phyloP scores from a whole-genome alignment of 23 tunicate species.

The Halocynthia roretzi region DNA sequence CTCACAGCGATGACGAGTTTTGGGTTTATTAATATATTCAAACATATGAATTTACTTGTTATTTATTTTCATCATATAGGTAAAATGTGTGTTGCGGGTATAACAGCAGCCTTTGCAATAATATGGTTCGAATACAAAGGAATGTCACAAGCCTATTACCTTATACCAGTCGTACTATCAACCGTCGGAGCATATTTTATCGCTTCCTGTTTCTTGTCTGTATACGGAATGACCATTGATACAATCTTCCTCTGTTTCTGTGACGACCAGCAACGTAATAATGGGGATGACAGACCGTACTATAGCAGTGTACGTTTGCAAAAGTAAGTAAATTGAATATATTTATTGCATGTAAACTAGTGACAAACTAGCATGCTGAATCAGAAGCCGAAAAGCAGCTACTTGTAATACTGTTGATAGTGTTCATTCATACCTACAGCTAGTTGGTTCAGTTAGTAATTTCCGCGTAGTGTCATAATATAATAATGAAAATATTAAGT shows the following conservation, averaged over 20 bases:
- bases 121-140: conserved; percentile 35
- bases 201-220: conserved; percentile 55
- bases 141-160: conserved; percentile 23
- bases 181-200: conserved; percentile 46
- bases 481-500: too few relatives aligned
- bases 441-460: too few relatives aligned
- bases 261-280: conserved; percentile 79
- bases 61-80: conserved; percentile 1
- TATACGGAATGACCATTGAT: conserved; percentile 65
- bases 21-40: too few relatives aligned
- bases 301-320: conserved; percentile 45
- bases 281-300: conserved; percentile 84
- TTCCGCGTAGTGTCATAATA: too few relatives aligned
- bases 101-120: conserved; percentile 20
- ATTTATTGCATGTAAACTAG: too few relatives aligned
- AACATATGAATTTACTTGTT: too few relatives aligned
- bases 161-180: conserved; percentile 33
- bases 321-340: background rate
- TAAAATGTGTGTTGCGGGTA: conserved; percentile 32
- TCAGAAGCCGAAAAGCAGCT: too few relatives aligned
- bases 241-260: conserved; percentile 87
- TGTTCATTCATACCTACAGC: too few relatives aligned
- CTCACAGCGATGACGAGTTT: too few relatives aligned
- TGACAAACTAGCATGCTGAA: too few relatives aligned
- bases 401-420: too few relatives aligned